Conservation (phyloP, 2,113 vertebrate species). For the Okapia johnstoni region DNA sequence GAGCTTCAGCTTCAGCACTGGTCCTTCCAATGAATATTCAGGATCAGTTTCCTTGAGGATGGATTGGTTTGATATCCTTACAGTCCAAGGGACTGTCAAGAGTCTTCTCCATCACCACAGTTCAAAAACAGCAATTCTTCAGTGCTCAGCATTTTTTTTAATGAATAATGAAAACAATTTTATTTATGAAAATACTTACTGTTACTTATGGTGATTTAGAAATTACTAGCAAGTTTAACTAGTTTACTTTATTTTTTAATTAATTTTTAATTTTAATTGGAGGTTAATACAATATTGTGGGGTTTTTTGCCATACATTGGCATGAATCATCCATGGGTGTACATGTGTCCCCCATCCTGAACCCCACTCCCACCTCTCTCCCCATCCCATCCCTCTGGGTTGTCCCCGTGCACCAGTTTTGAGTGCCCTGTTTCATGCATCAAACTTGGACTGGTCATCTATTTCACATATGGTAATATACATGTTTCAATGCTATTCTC, state of each 20-base stretch:
- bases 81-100: neutral
- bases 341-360: neutral
- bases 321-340: neutral
- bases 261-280: neutral
- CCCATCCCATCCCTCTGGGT: neutral
- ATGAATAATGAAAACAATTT: neutral
- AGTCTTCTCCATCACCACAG: neutral
- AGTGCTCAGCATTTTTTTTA: neutral
- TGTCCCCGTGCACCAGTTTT: rapidly evolving
- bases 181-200: neutral
- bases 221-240: neutral
- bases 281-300: neutral
- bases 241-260: neutral
- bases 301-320: neutral
- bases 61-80: neutral
- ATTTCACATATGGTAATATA: neutral
- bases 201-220: neutral
- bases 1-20: neutral
- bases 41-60: neutral
- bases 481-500: neutral
- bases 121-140: neutral
- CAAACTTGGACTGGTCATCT: neutral
- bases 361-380: neutral
- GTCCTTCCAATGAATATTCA: neutral
- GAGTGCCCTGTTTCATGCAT: neutral